Base-by-base conservation (phyloP, 2,888 invertebrate genomes). In the Drosophila borealis region DNA sequence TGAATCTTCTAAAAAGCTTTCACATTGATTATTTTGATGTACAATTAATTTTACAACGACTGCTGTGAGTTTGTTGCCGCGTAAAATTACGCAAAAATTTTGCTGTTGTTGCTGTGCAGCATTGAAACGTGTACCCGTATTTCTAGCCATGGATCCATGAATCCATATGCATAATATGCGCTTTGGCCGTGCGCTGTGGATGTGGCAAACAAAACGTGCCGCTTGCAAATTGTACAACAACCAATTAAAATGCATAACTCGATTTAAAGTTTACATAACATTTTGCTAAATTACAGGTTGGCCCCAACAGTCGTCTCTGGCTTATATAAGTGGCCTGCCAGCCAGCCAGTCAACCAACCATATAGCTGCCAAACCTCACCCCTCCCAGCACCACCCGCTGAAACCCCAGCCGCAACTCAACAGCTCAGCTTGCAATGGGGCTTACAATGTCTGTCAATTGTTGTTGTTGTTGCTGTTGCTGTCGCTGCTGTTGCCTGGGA, bases 181-280 rank as follows among this genome's bases (percentile, higher is more conserved):
- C 73, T 59, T 54, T 29, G 29, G 29, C 53, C 54, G 50, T 69
- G 45, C 45, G 49, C 53, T 65, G 62, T 78, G 74, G 80, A 82
- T 88, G 70, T 78, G 86, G 82, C 86, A 85, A 88, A 88, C 86
- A 88, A 85, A 86, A 88, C 88, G 88, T 88, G 88, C 78, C 77
- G 83, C 86, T 83, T 81, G 75, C 71, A 74, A 85, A 86, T 88
- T 88, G 84, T 84, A 81, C 87, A 85, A 85, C 84, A 85, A 87
- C 85, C 89, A 86, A 86, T 86, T 86, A 89, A 86, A 86, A 89
- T 86, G 85, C 89, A 89, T 86, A 86, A 89, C 85, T 86, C 82
- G 85, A 88, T 86, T 86, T 89, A 89, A 88, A 88, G 89, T 89
- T 85, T 85, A 85, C 87, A 85, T 87, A 89, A 85, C 84, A 87